Evolutionary conservation across 2,888 invertebrate species (phyloP).

Genomic region (Theodoxus fluviatilis): DNA sequence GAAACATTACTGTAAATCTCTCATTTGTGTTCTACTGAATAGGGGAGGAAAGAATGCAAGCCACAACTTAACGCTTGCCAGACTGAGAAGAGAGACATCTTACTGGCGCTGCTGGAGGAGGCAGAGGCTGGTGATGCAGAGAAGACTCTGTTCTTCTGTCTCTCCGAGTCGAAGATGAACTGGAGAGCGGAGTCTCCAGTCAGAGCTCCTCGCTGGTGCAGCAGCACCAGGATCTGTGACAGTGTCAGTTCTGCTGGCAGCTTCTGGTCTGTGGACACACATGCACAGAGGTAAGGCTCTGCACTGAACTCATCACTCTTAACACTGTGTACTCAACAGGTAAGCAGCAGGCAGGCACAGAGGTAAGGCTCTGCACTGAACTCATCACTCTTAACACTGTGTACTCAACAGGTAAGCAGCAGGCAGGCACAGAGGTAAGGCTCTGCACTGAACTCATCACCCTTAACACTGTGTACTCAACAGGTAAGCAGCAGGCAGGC

Average conservation of each 20-base stretch:
- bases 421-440: no score
- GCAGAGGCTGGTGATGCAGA: conserved; percentile 27
- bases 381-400: no score
- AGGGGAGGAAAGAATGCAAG: neutral
- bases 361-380: no score
- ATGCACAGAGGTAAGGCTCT: neutral
- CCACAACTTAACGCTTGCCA: neutral
- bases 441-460: no score
- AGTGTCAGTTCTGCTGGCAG: conserved; percentile 71
- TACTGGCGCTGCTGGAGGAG: conserved; percentile 1
- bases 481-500: no score
- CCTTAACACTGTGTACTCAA: no score
- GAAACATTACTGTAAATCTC: no score
- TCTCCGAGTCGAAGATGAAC: conserved; percentile 54
- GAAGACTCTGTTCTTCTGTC: conserved; percentile 53
- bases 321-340: no score
- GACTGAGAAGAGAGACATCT: neutral
- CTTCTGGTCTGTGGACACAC: conserved; percentile 58
- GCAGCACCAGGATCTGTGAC: conserved; percentile 71
- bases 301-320: neutral
- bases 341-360: no score
- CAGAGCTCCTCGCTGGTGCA: conserved; percentile 61
- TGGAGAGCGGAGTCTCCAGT: conserved; percentile 51
- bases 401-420: no score
- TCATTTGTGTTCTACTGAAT: no score